These are phyloP conservation scores for Lepilemur septentrionalis DNA, from an alignment of 2,797 vertebrate genomes.

Conservation along the genomic window DNA sequence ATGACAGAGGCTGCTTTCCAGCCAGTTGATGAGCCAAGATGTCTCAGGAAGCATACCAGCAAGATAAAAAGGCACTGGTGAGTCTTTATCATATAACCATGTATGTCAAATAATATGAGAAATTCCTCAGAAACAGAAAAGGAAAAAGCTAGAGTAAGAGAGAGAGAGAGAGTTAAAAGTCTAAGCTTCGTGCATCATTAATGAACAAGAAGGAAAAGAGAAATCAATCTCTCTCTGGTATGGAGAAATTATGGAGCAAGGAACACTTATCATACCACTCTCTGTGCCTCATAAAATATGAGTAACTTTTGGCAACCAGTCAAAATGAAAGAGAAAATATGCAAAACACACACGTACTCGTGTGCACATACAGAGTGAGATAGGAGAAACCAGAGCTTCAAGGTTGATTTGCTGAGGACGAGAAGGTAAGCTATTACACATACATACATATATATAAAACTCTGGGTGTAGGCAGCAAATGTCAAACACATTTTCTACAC, in stretches of 20 bases:
- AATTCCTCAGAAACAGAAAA: slow-evolving; percentile 5
- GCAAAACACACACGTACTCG: neutral
- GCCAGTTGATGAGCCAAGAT: slow-evolving; percentile 33
- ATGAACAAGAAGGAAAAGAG: slow-evolving; percentile 27
- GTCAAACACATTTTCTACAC: slow-evolving; percentile 41
- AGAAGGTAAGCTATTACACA: neutral
- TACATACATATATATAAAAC: neutral
- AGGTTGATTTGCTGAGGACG: slow-evolving; percentile 22
- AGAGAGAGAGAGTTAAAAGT: neutral
- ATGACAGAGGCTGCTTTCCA: slow-evolving; percentile 26
- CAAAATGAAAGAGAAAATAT: slow-evolving; percentile 53
- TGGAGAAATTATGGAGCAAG: slow-evolving; percentile 23
- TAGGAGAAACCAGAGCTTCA: neutral
- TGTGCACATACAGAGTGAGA: neutral
- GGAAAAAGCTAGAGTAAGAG: neutral
- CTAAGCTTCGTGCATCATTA: slow-evolving; percentile 20
- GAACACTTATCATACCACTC: neutral
- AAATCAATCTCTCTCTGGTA: neutral
- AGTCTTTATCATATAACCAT: slow-evolving; percentile 34
- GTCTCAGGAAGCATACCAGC: neutral
- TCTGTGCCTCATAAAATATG: slow-evolving; percentile 47
- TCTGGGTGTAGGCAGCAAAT: neutral
- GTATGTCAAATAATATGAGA: slow-evolving; percentile 11
- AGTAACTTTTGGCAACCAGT: slow-evolving; percentile 53
- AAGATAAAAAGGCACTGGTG: slow-evolving; percentile 10